phyloP scores from a whole-genome alignment of 2,113 vertebrate genomes.

The Percopsis transmontana region DNA sequence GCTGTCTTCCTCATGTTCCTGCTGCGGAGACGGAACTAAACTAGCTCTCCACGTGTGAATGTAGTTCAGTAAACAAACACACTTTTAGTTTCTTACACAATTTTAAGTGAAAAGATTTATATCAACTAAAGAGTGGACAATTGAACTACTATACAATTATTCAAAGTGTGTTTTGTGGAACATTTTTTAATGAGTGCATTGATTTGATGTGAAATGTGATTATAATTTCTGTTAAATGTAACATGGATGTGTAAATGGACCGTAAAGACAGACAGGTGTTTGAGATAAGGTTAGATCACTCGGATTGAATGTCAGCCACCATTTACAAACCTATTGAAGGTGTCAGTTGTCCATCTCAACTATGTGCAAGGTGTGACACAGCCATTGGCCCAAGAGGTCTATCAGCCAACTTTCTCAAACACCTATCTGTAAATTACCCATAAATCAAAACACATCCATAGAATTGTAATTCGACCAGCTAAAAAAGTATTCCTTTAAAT shows the following conservation, averaged over 20 bases:
- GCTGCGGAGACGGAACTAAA: slow-evolving; percentile 77
- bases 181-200: slow-evolving; percentile 22
- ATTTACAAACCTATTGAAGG: too few relatives aligned
- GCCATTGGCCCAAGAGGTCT: too few relatives aligned
- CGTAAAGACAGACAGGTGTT: background rate
- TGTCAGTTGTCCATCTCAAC: too few relatives aligned
- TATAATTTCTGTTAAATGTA: slow-evolving; percentile 33
- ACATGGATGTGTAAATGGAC: slow-evolving; percentile 17
- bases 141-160: slow-evolving; percentile 29
- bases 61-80: background rate
- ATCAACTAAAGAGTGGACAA: slow-evolving; percentile 37
- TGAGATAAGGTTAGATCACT: too few relatives aligned
- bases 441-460: too few relatives aligned
- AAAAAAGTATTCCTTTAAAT: background rate
- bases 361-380: too few relatives aligned
- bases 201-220: slow-evolving; percentile 48
- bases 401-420: too few relatives aligned
- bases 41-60: slow-evolving; percentile 16
- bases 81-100: background rate
- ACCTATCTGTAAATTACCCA: too few relatives aligned
- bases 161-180: slow-evolving; percentile 25
- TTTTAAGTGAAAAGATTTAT: too few relatives aligned
- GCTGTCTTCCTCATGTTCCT: slow-evolving; percentile 86
- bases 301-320: too few relatives aligned
- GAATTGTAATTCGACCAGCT: too few relatives aligned